These are phyloP conservation scores for Stratiomys singularior DNA, from an alignment of 2,888 invertebrate genomes.

Conservation along the genomic window DNA sequence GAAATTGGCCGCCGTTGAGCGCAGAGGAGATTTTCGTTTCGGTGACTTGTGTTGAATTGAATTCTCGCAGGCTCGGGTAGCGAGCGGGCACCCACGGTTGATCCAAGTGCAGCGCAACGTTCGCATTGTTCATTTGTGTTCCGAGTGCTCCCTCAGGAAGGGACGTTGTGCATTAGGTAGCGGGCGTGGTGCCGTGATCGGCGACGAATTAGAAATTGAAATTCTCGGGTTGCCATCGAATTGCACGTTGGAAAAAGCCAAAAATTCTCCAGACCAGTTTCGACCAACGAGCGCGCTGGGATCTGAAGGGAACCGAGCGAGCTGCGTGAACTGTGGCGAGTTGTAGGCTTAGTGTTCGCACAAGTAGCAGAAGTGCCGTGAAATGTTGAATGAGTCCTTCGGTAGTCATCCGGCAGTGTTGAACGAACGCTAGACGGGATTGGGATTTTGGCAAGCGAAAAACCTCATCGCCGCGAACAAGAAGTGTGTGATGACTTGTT, in stretches of 20 bases:
- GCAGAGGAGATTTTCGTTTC: constrained; percentile 17
- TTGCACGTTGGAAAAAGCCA: neutral
- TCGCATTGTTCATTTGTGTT: neutral
- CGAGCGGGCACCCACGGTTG: constrained; percentile 12
- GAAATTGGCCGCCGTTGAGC: constrained; percentile 31
- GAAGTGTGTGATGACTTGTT: constrained; percentile 35
- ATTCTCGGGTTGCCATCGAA: neutral
- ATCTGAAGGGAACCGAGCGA: constrained; percentile 4
- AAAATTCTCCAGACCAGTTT: neutral
- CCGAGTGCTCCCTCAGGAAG: constrained; percentile 21
- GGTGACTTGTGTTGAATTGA: neutral
- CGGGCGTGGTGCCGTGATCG: constrained; percentile 32
- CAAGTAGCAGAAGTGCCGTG: neutral
- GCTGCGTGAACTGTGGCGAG: neutral
- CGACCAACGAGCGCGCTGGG: neutral
- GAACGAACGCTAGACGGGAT: too few species aligned
- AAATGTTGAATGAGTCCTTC: neutral
- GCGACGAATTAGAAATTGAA: neutral
- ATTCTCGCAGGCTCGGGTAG: constrained; percentile 14
- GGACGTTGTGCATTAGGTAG: constrained; percentile 1
- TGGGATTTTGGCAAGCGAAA: neutral
- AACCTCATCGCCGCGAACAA: neutral
- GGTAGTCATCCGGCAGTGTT: too few species aligned
- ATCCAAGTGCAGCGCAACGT: constrained; percentile 26
- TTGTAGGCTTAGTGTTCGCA: neutral